These are phyloP conservation scores for Ageneiosus marmoratus DNA, from an alignment of 2,113 vertebrate species.

Conservation along the genomic window DNA sequence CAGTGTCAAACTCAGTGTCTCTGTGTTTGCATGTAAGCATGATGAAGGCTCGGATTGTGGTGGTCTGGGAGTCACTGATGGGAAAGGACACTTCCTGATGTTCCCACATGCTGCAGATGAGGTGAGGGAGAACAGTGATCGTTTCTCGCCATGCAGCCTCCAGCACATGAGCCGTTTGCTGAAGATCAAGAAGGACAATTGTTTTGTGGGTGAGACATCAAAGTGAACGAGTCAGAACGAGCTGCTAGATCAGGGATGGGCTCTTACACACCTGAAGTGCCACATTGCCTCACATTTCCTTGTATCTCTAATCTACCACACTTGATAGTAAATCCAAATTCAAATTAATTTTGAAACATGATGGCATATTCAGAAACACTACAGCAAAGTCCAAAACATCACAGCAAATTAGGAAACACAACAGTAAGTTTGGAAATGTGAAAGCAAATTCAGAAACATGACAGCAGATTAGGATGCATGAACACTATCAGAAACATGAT, in stretches of 20 bases:
- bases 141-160: slow-evolving; percentile 78
- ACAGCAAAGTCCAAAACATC: neutral
- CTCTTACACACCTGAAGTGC: neutral
- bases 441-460: too few relatives aligned
- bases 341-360: neutral
- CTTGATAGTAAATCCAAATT: neutral
- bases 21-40: slow-evolving; percentile 67
- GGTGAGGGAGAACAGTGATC: slow-evolving; percentile 79
- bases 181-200: slow-evolving; percentile 75
- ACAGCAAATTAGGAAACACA: too few relatives aligned
- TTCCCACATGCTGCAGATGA: slow-evolving; percentile 74
- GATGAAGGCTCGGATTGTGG: slow-evolving; percentile 74
- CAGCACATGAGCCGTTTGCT: slow-evolving; percentile 67
- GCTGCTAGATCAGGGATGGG: neutral
- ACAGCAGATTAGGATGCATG: too few relatives aligned
- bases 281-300: neutral
- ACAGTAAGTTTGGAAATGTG: too few relatives aligned
- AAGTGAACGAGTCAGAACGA: neutral
- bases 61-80: slow-evolving; percentile 56
- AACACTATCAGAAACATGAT: too few relatives aligned
- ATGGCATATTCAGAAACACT: neutral
- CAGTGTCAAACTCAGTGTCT: slow-evolving; percentile 3
- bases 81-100: slow-evolving; percentile 79
- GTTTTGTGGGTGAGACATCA: slow-evolving; percentile 75
- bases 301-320: neutral